Evolutionary conservation across 1,140 invertebrate genomes (phyloP).

Genomic region (Maconellicoccus hirsutus): DNA sequence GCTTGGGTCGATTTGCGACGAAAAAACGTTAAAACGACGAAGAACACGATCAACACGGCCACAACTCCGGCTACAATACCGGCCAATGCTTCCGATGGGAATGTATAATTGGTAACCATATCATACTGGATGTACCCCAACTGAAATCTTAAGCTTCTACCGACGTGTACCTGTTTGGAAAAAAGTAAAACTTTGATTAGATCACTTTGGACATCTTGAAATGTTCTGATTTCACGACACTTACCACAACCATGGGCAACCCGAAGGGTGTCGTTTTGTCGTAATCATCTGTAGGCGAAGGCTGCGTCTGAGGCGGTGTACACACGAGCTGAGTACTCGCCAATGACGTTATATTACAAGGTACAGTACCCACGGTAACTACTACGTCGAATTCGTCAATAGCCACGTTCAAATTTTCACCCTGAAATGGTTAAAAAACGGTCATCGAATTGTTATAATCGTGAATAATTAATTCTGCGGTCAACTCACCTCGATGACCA

Average conservation of each 20-base stretch:
- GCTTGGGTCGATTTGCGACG: conserved; percentile 86
- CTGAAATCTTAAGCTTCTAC: conserved; percentile 69
- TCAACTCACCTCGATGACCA: conserved; percentile 70
- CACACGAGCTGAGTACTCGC: conserved; percentile 80
- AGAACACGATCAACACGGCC: conserved; percentile 69
- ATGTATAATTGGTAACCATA: conserved; percentile 65
- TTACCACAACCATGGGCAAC: conserved; percentile 75
- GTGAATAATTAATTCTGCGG: conserved; percentile 11
- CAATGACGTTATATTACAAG: conserved; percentile 87
- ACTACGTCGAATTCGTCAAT: conserved; percentile 85
- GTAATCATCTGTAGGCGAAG: conserved; percentile 74
- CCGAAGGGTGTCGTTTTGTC: conserved; percentile 60
- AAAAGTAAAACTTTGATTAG: background rate
- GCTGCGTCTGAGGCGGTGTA: conserved; percentile 72
- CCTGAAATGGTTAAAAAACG: conserved; percentile 37
- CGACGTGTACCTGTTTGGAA: conserved; percentile 47
- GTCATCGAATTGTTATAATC: too few species aligned
- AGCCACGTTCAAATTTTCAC: conserved; percentile 79
- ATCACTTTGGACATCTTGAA: background rate
- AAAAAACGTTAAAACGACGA: conserved; percentile 77
- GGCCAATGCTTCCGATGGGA: conserved; percentile 75
- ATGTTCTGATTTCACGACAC: background rate
- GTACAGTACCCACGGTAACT: conserved; percentile 76
- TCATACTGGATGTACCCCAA: conserved; percentile 84
- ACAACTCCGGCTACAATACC: conserved; percentile 72